Percentiles rank a stretch among this genome's conserved stretches.
Evolutionary conservation across 2,113 vertebrate genomes (phyloP).

Genomic region (Scartelaos histophorus): DNA sequence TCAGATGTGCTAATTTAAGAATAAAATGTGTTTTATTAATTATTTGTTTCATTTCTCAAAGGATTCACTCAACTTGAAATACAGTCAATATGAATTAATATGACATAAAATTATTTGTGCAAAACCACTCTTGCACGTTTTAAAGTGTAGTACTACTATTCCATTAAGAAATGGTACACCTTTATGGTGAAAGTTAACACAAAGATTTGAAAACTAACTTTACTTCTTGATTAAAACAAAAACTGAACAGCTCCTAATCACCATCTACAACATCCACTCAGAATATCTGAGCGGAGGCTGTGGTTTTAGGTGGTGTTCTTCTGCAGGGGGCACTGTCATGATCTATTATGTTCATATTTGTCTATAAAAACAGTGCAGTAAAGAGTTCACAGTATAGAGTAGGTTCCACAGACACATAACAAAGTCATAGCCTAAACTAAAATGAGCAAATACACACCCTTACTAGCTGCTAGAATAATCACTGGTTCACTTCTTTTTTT

Average conservation of each 20-base stretch:
- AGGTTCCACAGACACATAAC: background rate
- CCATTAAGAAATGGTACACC: too few relatives aligned
- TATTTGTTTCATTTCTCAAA: too few relatives aligned
- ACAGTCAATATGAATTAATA: too few relatives aligned
- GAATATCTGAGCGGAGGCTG: background rate
- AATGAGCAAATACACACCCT: background rate
- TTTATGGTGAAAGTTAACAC: too few relatives aligned
- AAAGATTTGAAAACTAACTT: too few relatives aligned
- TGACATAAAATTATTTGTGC: too few relatives aligned
- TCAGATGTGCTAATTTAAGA: constrained; percentile 75
- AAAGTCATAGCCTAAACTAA: background rate
- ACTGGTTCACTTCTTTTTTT: constrained; percentile 16
- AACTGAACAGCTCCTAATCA: too few relatives aligned
- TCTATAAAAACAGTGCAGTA: background rate
- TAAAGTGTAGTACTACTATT: too few relatives aligned
- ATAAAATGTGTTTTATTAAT: background rate
- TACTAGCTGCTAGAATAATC: constrained; percentile 6
- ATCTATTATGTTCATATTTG: background rate
- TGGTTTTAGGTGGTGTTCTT: background rate
- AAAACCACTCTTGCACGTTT: too few relatives aligned
- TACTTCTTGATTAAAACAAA: too few relatives aligned
- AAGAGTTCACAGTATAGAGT: background rate
- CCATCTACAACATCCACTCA: background rate
- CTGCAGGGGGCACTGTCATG: background rate
- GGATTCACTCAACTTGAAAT: too few relatives aligned